These are phyloP conservation scores for Ophion obscuratus DNA, from an alignment of 2,888 invertebrate species.

Conservation along the genomic window DNA sequence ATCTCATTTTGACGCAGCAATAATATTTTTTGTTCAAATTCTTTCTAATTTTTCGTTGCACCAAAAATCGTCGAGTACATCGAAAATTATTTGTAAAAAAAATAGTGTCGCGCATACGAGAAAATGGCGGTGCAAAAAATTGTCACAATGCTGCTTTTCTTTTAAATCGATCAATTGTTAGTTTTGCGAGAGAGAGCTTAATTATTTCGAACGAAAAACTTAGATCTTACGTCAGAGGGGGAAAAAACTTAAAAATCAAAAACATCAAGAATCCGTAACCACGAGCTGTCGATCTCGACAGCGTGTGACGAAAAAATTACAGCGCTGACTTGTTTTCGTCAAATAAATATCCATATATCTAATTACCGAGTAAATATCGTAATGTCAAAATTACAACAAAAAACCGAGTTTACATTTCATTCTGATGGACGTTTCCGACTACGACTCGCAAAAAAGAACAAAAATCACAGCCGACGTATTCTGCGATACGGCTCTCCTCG, in stretches of 20 bases:
- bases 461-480: conserved; percentile 63
- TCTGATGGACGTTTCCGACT: background rate
- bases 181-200: conserved; percentile 4
- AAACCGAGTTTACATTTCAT: background rate
- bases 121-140: background rate
- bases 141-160: background rate
- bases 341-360: conserved; percentile 22
- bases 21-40: background rate
- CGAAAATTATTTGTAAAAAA: background rate
- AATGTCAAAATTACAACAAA: conserved; percentile 2
- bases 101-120: background rate
- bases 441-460: background rate
- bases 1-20: background rate
- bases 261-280: background rate
- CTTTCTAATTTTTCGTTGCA: background rate
- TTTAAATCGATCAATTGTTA: background rate
- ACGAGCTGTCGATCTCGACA: background rate
- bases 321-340: conserved; percentile 27
- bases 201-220: background rate
- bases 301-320: conserved; percentile 20
- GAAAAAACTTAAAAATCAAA: background rate
- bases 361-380: background rate
- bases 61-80: background rate
- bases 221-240: background rate
- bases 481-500: conserved; percentile 45